phyloP scores from a whole-genome alignment of 2,113 vertebrate genomes.

The Nycticebus coucang region DNA sequence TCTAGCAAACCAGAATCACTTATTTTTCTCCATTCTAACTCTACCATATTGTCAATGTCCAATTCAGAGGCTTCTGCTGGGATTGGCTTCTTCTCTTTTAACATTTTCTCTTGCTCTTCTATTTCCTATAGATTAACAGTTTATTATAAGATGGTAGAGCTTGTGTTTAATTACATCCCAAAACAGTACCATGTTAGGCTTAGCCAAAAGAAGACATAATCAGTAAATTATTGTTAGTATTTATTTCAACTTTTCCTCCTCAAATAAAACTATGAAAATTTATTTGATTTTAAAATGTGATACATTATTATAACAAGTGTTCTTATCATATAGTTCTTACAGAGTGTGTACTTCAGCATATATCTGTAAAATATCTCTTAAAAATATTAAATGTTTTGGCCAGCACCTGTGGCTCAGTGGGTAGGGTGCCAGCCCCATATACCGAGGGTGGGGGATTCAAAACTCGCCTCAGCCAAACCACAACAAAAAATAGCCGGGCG shows the following conservation, averaged over 20 bases:
- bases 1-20: slow-evolving; percentile 83
- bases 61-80: slow-evolving; percentile 74
- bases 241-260: slow-evolving; percentile 27
- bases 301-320: slow-evolving; percentile 44
- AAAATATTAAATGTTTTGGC: slow-evolving; percentile 23
- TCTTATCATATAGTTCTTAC: background rate
- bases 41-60: slow-evolving; percentile 76
- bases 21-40: slow-evolving; percentile 84
- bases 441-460: too few relatives aligned
- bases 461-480: too few relatives aligned
- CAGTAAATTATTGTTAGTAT: slow-evolving; percentile 6
- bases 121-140: slow-evolving; percentile 87
- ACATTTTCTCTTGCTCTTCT: slow-evolving; percentile 89
- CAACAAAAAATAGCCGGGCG: too few relatives aligned
- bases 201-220: background rate
- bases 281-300: slow-evolving; percentile 4
- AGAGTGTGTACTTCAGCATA: background rate
- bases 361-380: slow-evolving; percentile 13
- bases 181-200: slow-evolving; percentile 27
- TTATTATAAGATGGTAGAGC: slow-evolving; percentile 46
- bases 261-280: slow-evolving; percentile 35
- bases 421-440: too few relatives aligned
- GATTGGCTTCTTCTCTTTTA: slow-evolving; percentile 84
- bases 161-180: background rate
- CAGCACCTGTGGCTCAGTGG: too few relatives aligned